Evolutionary conservation across 2,797 vertebrate genomes (phyloP).

Genomic region (Thamnophis elegans): DNA sequence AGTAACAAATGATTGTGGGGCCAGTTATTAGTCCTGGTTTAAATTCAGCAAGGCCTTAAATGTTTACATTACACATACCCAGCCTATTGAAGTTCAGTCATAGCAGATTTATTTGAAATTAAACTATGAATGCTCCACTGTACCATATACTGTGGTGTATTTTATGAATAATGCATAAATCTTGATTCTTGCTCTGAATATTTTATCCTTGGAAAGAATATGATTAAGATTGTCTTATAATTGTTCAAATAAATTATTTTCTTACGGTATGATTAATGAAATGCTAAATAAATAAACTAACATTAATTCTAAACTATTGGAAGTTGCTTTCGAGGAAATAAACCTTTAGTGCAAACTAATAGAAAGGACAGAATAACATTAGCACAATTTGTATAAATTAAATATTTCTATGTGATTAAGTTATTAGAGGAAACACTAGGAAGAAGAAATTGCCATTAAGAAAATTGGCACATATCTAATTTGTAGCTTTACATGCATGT

Average conservation of each 20-base stretch:
- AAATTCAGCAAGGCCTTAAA: neutral
- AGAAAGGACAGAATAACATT: neutral
- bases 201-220: neutral
- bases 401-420: neutral
- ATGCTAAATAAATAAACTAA: neutral
- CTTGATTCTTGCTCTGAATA: neutral
- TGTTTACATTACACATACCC: neutral
- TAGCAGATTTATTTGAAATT: neutral
- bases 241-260: slow-evolving; percentile 48
- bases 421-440: neutral
- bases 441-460: neutral
- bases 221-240: neutral
- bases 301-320: neutral
- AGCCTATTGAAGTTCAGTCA: neutral
- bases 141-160: neutral
- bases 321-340: neutral
- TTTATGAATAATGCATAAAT: neutral
- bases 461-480: neutral
- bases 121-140: neutral
- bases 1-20: neutral
- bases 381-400: neutral
- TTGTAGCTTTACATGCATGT: neutral
- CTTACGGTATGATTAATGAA: slow-evolving; percentile 39
- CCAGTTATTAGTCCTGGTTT: neutral
- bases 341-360: neutral